phyloP scores from a whole-genome alignment of 2,888 invertebrate genomes.

The Melangyna quadrimaculata region DNA sequence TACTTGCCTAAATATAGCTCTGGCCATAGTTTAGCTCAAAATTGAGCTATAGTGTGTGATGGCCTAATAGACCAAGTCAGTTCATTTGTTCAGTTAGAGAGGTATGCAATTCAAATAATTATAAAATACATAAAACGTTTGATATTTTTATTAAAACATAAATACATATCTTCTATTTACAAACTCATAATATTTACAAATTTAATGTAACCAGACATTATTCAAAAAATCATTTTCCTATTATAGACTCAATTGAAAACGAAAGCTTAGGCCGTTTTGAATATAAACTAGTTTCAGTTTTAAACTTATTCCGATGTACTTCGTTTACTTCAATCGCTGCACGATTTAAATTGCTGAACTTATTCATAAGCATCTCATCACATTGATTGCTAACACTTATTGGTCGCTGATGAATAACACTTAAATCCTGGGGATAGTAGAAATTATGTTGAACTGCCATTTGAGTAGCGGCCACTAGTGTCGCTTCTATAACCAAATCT shows the following conservation, averaged over 20 bases:
- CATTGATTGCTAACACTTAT: not conserved
- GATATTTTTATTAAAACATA: not conserved
- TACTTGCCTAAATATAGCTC: no score
- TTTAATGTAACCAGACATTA: not conserved
- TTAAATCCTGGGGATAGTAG: constrained; percentile 15
- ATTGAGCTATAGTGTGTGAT: no score
- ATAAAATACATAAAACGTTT: no score
- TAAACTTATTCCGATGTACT: not conserved
- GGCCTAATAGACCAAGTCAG: no score
- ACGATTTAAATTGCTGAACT: constrained; percentile 35
- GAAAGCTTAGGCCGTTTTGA: constrained; percentile 75
- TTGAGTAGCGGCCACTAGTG: constrained; percentile 73
- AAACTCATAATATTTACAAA: constrained; percentile 4
- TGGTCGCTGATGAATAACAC: not conserved
- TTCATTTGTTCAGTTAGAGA: no score
- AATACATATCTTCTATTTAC: constrained; percentile 37
- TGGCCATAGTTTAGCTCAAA: no score
- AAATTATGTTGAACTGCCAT: constrained; percentile 35
- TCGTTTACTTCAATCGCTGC: not conserved
- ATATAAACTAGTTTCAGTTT: not conserved
- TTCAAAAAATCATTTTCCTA: constrained; percentile 82
- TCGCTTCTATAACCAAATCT: constrained; percentile 79
- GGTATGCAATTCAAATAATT: no score
- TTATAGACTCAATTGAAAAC: constrained; percentile 87
- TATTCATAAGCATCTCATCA: not conserved